Percentiles rank a stretch among this genome's conserved stretches.
These are phyloP conservation scores for Dasyurus viverrinus DNA, from an alignment of 2,113 vertebrate species.

Conservation along the genomic window DNA sequence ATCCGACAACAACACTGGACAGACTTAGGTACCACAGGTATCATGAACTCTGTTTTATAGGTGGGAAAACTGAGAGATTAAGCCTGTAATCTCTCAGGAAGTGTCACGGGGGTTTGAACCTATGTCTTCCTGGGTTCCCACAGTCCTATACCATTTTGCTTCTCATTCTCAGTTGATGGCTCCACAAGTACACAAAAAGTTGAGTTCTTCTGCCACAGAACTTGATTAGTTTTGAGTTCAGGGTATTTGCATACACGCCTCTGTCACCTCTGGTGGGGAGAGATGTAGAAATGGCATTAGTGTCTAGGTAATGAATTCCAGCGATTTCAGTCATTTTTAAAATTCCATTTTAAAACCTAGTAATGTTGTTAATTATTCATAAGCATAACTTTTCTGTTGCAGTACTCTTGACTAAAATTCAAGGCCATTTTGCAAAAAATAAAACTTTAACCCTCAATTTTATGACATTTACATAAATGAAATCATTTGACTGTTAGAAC, in stretches of 20 bases:
- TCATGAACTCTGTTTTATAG: background rate
- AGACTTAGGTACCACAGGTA: background rate
- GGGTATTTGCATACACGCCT: background rate
- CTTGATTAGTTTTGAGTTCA: slow-evolving; percentile 3
- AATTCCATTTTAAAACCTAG: slow-evolving; percentile 9
- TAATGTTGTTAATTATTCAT: slow-evolving; percentile 1
- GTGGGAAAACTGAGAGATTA: background rate
- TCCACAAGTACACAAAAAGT: background rate
- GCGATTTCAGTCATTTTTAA: background rate
- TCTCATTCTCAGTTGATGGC: background rate
- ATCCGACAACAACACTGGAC: background rate
- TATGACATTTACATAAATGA: slow-evolving; percentile 10
- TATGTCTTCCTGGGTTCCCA: background rate
- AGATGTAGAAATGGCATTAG: background rate
- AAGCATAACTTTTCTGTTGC: slow-evolving; percentile 14
- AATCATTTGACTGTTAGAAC: background rate
- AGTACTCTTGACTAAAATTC: slow-evolving; percentile 18
- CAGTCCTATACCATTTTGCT: background rate
- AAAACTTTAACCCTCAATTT: background rate
- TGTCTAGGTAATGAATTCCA: background rate
- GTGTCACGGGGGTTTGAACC: background rate
- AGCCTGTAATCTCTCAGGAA: background rate
- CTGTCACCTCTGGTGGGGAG: background rate
- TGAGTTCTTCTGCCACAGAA: background rate
- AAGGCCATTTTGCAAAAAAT: background rate